These are phyloP conservation scores for Channallabes apus DNA, from an alignment of 2,797 vertebrate genomes.

Conservation along the genomic window DNA sequence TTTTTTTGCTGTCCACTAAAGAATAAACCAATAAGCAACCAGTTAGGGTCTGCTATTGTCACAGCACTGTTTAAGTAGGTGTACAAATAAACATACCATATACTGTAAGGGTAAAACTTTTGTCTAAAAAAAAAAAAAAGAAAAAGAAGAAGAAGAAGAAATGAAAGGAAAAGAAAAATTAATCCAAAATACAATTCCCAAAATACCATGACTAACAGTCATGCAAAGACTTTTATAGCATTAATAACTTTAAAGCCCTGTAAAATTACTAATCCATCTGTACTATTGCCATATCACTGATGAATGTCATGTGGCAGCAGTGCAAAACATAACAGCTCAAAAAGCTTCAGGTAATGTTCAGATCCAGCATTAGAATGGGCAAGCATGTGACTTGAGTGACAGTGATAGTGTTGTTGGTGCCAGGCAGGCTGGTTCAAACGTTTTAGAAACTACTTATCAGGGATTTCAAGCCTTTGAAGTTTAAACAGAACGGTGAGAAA, in stretches of 20 bases:
- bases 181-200: background rate
- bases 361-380: background rate
- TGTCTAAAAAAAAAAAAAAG: background rate
- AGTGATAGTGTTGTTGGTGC: background rate
- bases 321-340: background rate
- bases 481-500: background rate
- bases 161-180: too few relatives aligned
- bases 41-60: background rate
- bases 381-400: background rate
- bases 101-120: background rate
- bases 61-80: slow-evolving; percentile 1
- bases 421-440: background rate
- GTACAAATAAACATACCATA: background rate
- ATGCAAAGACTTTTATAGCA: background rate
- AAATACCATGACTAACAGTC: background rate
- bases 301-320: background rate
- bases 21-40: background rate
- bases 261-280: background rate
- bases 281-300: background rate
- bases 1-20: background rate
- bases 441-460: background rate
- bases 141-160: background rate
- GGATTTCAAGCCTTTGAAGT: background rate
- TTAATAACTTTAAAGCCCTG: background rate
- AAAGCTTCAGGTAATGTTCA: background rate